Evolutionary conservation across 2,888 invertebrate genomes (phyloP), one percentile per base, ranked within the genome.

Genomic region (Lepetodrilus schrolli): DNA sequence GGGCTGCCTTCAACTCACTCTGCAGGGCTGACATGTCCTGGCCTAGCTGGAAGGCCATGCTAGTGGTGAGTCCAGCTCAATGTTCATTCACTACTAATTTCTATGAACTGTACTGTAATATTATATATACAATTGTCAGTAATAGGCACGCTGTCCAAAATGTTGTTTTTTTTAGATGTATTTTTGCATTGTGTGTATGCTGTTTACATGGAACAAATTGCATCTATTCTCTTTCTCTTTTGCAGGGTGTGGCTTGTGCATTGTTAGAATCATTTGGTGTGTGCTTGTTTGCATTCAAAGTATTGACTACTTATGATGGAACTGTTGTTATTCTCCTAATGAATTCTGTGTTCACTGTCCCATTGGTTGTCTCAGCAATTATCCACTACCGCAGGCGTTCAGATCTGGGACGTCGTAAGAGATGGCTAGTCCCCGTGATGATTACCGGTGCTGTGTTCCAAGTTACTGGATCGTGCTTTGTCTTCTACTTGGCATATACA

Each of bases 261-360:
- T 26, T 80, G 0, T 7, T 83, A 20, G 87, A 87, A 76, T 82
- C 84, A 0, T 49, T 76, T 5, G 88, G 87, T 0, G 48, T 86
- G 5, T 80, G 81, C 34, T n/a, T 87, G 4, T 81, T 87, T 66
- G 79, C 80, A 0, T 77, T 83, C 43, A 82, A 82, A 17, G 74
- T 85, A 0, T 78, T 87, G 23, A 73, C 79, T 1, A 30, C 76
- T 0, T 69, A 75, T 8, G 50, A 69, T 1, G 71, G 75, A 0
- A 68, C 76, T 0, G 38, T 80, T 34, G 74, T 76, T 2, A 71
- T 86, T 3, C 70, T 82, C 5, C 68, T 85, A 7, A 79, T 84
- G 81, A 80, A 82, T 17, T 70, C 79, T 17, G 80, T 84, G 8
- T 81, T 83, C 51, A 7, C 85, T 2, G 23, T 83, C 1, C 83